Base-by-base conservation (phyloP, 1,140 invertebrate species). In the Globodera rostochiensis region DNA sequence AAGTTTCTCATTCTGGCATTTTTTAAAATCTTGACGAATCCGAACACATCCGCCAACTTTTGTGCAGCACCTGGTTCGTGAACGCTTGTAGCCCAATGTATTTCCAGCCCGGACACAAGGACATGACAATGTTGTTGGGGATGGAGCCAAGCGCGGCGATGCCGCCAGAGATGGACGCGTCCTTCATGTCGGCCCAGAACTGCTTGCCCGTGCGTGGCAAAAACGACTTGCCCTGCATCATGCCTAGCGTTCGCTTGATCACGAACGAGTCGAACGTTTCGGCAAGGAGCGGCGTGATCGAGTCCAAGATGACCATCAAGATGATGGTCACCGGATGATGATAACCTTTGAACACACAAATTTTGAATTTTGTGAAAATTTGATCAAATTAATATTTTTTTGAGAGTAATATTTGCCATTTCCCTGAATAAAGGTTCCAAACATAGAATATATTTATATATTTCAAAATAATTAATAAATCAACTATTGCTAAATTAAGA, bases 61-160 rank as follows among this genome's bases (percentile, higher is more conserved):
- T 6, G 47, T 50, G 36, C 36, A 36, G 36, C 36, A 74, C 73
- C 7, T 74, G 73, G 47, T 74, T 74, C 11, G 73, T 74, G 47
- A 74, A 49, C 9, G 60, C 15, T 4, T 74, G 36, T 19, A 74
- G 47, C 6, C 25, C 73, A 3, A 74, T 25, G 9, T 2, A 5
- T 1, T 60, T 74, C 45, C 45, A 74, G 57, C 11, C 46, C 15
- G 74, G 66, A 1, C 21, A 64, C 11, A 76, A 2, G 0, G 57
- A 46, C 0, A 76, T n/a, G 15, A 57, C 57, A 21, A 64, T 64
- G 57, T 76, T 76, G 49, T 76, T 76, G 4, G 66, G 36, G 6
- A 76, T 49, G 66, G 74, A 53, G 66, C 74, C 74, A 19, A n/a
- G 9, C 45, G 74, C 36, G 66, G 74, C 74, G 45, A 76, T 76